Conservation (phyloP, 2,797 vertebrate species). For the Agapornis canus region DNA sequence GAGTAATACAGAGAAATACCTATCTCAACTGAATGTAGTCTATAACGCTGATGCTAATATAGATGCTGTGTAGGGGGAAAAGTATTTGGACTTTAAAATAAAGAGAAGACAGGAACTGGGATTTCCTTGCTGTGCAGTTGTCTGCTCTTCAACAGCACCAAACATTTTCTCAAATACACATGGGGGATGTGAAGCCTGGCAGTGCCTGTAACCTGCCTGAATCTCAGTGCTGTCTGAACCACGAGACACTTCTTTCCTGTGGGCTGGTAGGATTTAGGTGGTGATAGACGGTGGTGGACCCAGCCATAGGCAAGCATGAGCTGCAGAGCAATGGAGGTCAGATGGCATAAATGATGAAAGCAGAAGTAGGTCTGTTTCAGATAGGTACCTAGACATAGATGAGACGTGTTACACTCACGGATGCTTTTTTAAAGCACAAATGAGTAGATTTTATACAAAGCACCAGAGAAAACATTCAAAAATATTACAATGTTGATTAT, state of each 20-base stretch:
- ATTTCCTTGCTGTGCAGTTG: neutral
- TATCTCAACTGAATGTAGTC: neutral
- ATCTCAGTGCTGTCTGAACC: neutral
- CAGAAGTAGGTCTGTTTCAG: neutral
- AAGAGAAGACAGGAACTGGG: neutral
- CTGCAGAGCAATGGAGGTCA: neutral
- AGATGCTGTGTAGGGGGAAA: accelerated
- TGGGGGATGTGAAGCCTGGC: accelerated
- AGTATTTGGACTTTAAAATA: neutral
- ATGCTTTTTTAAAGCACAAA: neutral
- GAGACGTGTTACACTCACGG: neutral
- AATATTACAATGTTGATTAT: neutral
- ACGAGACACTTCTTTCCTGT: neutral
- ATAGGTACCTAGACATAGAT: neutral
- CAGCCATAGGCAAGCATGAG: neutral
- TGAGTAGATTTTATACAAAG: neutral
- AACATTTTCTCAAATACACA: neutral
- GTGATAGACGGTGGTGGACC: neutral
- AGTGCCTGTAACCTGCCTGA: neutral
- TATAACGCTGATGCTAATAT: neutral
- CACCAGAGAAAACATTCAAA: neutral
- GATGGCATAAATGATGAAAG: neutral
- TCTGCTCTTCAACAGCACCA: neutral
- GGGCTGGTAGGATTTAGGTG: neutral
- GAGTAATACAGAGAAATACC: neutral